Conservation (phyloP, 2,797 vertebrate genomes). For the Sciurus vulgaris region DNA sequence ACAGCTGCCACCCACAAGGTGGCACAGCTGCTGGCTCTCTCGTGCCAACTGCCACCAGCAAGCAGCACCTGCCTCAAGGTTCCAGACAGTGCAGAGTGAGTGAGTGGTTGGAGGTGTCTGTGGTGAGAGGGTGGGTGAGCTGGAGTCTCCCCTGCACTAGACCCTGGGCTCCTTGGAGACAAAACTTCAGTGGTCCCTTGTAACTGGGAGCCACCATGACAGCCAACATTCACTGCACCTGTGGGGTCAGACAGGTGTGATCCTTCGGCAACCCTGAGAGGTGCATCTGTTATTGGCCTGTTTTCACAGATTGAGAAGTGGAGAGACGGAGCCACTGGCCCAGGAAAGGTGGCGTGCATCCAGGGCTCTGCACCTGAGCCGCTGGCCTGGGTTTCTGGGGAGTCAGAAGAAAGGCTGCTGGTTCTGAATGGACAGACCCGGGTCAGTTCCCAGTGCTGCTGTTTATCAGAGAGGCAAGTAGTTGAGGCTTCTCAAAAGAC, state of each 20-base stretch:
- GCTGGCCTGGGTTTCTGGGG: no score
- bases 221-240: accelerated
- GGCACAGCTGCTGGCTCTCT: no score
- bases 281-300: neutral
- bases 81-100: neutral
- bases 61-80: neutral
- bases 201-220: neutral
- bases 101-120: no score
- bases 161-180: neutral
- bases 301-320: neutral
- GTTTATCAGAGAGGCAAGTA: neutral
- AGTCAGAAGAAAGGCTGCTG: neutral
- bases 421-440: no score
- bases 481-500: neutral
- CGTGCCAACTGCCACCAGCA: accelerated
- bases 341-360: neutral
- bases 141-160: no score
- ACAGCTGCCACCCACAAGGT: no score
- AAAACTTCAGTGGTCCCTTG: accelerated
- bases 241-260: neutral
- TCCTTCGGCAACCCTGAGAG: neutral
- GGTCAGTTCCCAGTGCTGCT: neutral
- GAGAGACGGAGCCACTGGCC: neutral
- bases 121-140: no score
- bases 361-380: neutral